Conservation (phyloP, 2,113 vertebrate genomes). For the Melanocharis versteri region DNA sequence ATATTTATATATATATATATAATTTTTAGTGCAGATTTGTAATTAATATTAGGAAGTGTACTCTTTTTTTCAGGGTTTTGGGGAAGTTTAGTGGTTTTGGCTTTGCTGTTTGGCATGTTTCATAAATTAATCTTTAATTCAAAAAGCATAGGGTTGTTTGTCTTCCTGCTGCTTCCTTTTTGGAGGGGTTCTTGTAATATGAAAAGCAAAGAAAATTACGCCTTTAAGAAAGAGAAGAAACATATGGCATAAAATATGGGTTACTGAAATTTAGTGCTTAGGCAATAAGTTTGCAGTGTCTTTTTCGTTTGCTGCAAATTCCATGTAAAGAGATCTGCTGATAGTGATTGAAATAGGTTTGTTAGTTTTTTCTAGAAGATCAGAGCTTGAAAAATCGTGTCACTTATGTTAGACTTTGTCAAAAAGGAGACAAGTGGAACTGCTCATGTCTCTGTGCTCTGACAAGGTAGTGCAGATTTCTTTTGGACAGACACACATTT, state of each 20-base stretch:
- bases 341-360: neutral
- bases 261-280: neutral
- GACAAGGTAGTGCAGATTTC: neutral
- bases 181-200: neutral
- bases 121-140: neutral
- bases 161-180: neutral
- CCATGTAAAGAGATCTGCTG: neutral
- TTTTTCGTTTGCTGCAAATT: neutral
- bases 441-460: neutral
- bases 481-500: neutral
- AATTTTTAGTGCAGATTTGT: neutral
- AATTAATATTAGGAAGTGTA: neutral
- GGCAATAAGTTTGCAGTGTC: neutral
- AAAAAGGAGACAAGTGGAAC: neutral
- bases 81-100: neutral
- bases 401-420: neutral
- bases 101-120: neutral
- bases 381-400: neutral
- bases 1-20: too few species aligned
- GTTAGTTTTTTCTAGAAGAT: neutral
- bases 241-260: neutral
- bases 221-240: neutral
- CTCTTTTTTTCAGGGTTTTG: neutral
- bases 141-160: neutral
- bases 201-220: neutral